phyloP scores from a whole-genome alignment of 2,113 vertebrate genomes.

The Rhipidura dahli region DNA sequence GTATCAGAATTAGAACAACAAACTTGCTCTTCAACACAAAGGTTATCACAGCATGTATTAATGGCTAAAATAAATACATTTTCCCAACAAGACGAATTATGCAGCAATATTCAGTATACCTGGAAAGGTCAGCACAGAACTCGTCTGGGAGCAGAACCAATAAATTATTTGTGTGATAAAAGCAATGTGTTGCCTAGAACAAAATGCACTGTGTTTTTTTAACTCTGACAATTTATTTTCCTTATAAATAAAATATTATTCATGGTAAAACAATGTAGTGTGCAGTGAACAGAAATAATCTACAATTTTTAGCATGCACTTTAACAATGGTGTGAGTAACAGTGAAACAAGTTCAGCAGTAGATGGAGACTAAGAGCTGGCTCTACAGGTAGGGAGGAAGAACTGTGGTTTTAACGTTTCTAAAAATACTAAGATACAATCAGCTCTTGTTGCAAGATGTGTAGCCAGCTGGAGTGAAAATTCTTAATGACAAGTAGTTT shows the following conservation, averaged over 20 bases:
- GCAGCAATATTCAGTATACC: slow-evolving; percentile 15
- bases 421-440: not conserved
- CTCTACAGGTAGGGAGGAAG: slow-evolving; percentile 60
- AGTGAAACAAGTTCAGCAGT: slow-evolving; percentile 71
- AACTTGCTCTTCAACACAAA: not conserved
- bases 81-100: slow-evolving; percentile 28
- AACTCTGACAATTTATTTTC: slow-evolving; percentile 83
- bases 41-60: slow-evolving; percentile 22
- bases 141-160: slow-evolving; percentile 72
- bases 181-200: slow-evolving; percentile 81
- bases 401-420: not conserved
- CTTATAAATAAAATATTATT: slow-evolving; percentile 82
- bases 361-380: slow-evolving; percentile 72
- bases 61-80: slow-evolving; percentile 32
- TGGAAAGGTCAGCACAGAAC: slow-evolving; percentile 76
- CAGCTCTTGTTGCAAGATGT: not conserved
- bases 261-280: slow-evolving; percentile 72
- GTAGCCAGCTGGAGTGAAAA: not conserved
- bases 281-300: slow-evolving; percentile 78
- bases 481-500: not conserved
- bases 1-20: not conserved
- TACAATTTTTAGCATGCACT: slow-evolving; percentile 76
- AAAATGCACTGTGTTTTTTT: slow-evolving; percentile 81
- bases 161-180: slow-evolving; percentile 86
- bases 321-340: slow-evolving; percentile 77